Percentiles rank a stretch among this genome's conserved stretches.
These are phyloP conservation scores for Cryptomyrus ogoouensis DNA, from an alignment of 2,113 vertebrate genomes.

Conservation along the genomic window DNA sequence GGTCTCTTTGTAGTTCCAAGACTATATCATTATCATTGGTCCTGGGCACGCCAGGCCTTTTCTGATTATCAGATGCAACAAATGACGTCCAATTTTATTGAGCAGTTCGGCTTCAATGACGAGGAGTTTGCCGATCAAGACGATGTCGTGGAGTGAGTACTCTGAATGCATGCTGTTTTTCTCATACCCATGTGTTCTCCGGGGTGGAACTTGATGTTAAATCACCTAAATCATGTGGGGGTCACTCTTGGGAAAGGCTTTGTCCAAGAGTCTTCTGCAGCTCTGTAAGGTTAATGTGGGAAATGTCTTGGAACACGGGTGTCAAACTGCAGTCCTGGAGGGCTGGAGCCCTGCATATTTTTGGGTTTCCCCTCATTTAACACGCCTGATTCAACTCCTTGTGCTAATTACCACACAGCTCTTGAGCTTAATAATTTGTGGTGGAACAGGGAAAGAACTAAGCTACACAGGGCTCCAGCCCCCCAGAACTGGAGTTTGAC, in stretches of 20 bases:
- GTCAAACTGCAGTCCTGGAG: no score
- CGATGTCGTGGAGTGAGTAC: slow-evolving; percentile 99
- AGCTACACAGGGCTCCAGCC: no score
- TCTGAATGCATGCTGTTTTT: slow-evolving; percentile 44
- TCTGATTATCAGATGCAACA: slow-evolving; percentile 99
- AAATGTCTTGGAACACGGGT: background rate
- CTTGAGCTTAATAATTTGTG: no score
- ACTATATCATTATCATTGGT: slow-evolving; percentile 97
- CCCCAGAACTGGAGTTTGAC: no score
- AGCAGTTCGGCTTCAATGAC: slow-evolving; percentile 99
- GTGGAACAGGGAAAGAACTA: no score
- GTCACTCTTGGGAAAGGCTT: background rate
- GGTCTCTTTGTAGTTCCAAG: slow-evolving; percentile 75
- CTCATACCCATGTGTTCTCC: background rate
- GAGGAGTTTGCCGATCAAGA: slow-evolving; percentile 99
- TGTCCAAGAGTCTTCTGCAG: background rate
- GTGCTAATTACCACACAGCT: no score
- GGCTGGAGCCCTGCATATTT: no score
- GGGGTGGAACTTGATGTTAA: background rate
- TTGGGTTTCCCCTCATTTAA: no score
- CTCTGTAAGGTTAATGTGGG: background rate
- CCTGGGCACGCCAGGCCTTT: slow-evolving; percentile 99
- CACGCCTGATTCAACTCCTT: no score
- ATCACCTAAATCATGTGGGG: background rate
- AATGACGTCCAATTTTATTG: slow-evolving; percentile 99